Base-by-base conservation (phyloP, 2,113 vertebrate genomes). In the Entomyzon cyanotis region DNA sequence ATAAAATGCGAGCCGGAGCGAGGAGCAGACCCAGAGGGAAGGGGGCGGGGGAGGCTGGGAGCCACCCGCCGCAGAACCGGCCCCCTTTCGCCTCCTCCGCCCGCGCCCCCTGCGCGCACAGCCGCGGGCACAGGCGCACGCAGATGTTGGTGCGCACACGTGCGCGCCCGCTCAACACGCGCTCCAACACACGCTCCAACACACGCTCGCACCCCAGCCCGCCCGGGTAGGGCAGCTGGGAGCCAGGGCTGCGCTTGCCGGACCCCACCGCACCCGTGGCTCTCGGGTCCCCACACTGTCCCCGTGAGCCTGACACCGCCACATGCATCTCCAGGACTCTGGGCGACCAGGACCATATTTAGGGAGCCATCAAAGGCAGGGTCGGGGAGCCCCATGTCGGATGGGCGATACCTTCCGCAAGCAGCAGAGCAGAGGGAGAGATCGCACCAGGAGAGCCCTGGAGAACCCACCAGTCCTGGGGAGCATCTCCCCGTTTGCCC, bases 21-120 rank as follows among this genome's bases (percentile, higher is more conserved):
- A 73, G 35, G 53, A 89, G 92, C 84, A 4, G 65, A 85, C 85
- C 95, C 94, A 91, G 95, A 90, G 95, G 90, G 83, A 95, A 94
- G 67, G 95, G 91, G 95, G 95, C 93, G 88, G 85, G 93, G 89
- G 94, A 88, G 91, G 84, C 75, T 68, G 65, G 75, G 89, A 93
- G 75, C 88, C 91, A 87, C 84, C 79, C 94, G 89, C 91, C 6
- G 86, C 89, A 93, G 84, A 87, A 94, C 93, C 90, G 88, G 92
- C 94, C 87, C 89, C 90, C 78, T 92, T 93, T 89, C 87, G 85
- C 89, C 87, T 95, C 86, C 89, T 74, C 91, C 79, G 69, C 81
- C 93, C 84, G 74, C 87, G 77, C 78, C 81, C 85, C 70, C 82
- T 82, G 86, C 85, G 56, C 82, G 79, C 75, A 84, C 56, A 37